Base-by-base conservation (phyloP, 2,888 invertebrate genomes). In the Coenonympha arcania region DNA sequence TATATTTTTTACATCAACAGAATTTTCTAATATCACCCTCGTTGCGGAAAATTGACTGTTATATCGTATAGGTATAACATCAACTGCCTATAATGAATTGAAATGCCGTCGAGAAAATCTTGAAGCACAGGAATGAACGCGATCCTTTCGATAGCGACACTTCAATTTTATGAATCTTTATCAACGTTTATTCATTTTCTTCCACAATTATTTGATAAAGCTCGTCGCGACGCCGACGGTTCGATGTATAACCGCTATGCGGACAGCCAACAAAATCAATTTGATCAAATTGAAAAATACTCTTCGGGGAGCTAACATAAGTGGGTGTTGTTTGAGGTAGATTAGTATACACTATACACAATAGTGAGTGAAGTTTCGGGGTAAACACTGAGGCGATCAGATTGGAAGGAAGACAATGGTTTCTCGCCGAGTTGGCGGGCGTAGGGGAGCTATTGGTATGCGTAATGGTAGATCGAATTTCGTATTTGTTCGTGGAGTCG, bases 381-480 rank as follows among this genome's bases (percentile, higher is more conserved):
- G 53, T 62, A 56, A 69, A 64, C 66, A 57, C 45, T 48, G 55
- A 52, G 54, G 64, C 67, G 65, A 75, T 73, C 72, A 66, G 76
- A 76, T 77, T 73, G 71, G 67, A 73, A 62, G 59, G 65, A 70
- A 79, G 74, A 81, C 81, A 80, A 80, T 78, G 73, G 73, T 69
- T 72, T 68, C 64, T 68, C 66, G 65, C 64, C 62, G 65, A 64
- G 66, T 64, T 55, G 61, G 64, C 63, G 62, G 64, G 65, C 55
- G 57, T 62, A 64, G 68, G 73, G 83, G 76, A 76, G 71, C 71
- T 76, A 80, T 84, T 83, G 82, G 83, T 85, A 83, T 82, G 80
- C 79, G 83, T 81, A 82, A 84, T 85, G 76, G 80, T 71, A 77
- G 82, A 86, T 85, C 83, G 80, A 85, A 84, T 86, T 85, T 85